Percentiles rank a stretch among this genome's conserved stretches.
These are phyloP conservation scores for Antheraea mylitta DNA, from an alignment of 1,140 invertebrate genomes.

Conservation along the genomic window DNA sequence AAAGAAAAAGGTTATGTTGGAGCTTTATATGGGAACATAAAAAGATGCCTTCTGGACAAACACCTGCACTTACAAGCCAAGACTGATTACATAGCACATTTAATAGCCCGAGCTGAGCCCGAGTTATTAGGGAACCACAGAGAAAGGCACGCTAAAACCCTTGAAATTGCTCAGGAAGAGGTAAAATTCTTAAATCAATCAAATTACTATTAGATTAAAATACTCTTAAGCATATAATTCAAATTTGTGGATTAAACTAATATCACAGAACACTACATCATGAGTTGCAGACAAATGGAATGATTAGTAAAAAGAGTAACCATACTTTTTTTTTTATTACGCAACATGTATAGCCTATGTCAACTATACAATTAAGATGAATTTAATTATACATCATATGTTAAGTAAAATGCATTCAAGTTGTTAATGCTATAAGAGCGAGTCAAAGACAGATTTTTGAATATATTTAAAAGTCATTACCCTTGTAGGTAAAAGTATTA, in stretches of 20 bases:
- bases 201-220: not conserved
- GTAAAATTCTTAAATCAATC: conserved; percentile 51
- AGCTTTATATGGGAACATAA: conserved; percentile 91
- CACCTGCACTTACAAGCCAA: conserved; percentile 93
- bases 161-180: conserved; percentile 97
- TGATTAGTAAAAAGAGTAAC: no score
- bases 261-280: not conserved
- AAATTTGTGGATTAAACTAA: not conserved
- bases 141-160: conserved; percentile 95
- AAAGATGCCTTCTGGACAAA: conserved; percentile 89
- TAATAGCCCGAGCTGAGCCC: conserved; percentile 94
- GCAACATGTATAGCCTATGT: no score
- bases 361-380: no score
- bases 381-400: no score
- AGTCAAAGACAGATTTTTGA: no score
- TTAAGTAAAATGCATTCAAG: no score
- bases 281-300: not conserved
- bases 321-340: no score
- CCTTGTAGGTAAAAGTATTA: no score
- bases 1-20: conserved; percentile 95
- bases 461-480: no score
- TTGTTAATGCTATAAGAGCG: no score
- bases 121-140: conserved; percentile 90
- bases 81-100: conserved; percentile 91
- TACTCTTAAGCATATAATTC: no score